These are phyloP conservation scores for Hypothenemus hampei DNA, from an alignment of 1,140 invertebrate genomes.

Conservation along the genomic window DNA sequence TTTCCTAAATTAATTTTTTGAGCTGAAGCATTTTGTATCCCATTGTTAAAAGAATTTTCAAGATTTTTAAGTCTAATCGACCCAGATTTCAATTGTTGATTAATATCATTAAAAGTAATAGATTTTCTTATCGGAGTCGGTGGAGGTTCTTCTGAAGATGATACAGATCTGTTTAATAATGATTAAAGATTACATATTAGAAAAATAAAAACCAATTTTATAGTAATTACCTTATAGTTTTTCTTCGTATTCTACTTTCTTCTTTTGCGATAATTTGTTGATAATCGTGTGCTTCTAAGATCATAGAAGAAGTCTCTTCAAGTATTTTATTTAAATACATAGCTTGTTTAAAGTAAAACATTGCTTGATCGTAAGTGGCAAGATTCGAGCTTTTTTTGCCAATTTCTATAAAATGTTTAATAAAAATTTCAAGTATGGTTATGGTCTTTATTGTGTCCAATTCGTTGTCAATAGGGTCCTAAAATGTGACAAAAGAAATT, in stretches of 20 bases:
- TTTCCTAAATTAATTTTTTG: too few relatives aligned
- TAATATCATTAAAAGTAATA: conserved; percentile 6
- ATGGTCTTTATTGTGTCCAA: conserved; percentile 27
- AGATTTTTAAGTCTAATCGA: conserved; percentile 20
- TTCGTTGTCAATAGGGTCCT: conserved; percentile 24
- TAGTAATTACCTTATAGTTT: conserved; percentile 10
- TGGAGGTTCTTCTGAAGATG: not conserved
- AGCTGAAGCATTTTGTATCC: too few relatives aligned
- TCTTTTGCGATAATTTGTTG: conserved; percentile 25
- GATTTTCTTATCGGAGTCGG: conserved; percentile 28
- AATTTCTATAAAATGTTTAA: conserved; percentile 63
- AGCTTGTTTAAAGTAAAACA: conserved; percentile 56
- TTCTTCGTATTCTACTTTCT: conserved; percentile 19
- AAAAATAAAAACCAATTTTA: not conserved
- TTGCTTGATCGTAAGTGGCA: conserved; percentile 45
- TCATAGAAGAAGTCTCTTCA: conserved; percentile 51
- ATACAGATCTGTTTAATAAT: not conserved
- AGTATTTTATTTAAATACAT: conserved; percentile 60
- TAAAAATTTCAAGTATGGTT: conserved; percentile 61
- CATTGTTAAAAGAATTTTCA: conserved; percentile 16
- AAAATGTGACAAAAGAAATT: conserved; percentile 4
- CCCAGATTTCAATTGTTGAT: conserved; percentile 15
- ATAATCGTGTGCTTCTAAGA: conserved; percentile 36
- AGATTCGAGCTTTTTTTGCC: conserved; percentile 56
- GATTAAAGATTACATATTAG: not conserved